Percentiles rank a stretch among this genome's conserved stretches.
These are phyloP conservation scores for Trisateles emortualis DNA, from an alignment of 2,888 invertebrate genomes.

Conservation along the genomic window DNA sequence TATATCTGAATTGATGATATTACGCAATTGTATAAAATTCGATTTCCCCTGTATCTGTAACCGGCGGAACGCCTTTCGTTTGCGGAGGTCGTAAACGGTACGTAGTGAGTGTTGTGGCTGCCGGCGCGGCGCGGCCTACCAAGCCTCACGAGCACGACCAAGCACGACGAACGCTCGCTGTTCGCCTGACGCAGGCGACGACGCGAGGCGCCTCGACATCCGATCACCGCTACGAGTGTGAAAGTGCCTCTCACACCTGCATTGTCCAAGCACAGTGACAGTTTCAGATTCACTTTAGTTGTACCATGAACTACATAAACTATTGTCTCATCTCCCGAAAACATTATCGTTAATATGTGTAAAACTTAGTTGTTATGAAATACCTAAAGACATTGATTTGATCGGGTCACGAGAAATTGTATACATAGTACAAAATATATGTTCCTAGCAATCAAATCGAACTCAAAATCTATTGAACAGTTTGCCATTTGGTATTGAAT, in stretches of 20 bases:
- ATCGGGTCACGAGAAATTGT: background rate
- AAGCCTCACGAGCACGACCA: slow-evolving; percentile 13
- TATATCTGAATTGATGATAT: slow-evolving; percentile 31
- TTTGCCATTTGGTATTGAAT: slow-evolving; percentile 21
- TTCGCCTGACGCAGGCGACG: slow-evolving; percentile 8
- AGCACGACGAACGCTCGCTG: slow-evolving; percentile 5
- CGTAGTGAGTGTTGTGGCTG: slow-evolving; percentile 44
- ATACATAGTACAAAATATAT: background rate
- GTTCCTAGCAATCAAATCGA: slow-evolving; percentile 17
- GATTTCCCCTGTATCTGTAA: slow-evolving; percentile 57
- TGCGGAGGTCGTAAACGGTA: slow-evolving; percentile 57
- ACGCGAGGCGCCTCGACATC: slow-evolving; percentile 16
- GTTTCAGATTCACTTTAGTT: slow-evolving; percentile 75
- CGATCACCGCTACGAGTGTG: slow-evolving; percentile 63
- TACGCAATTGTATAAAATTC: slow-evolving; percentile 57
- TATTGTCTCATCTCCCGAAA: slow-evolving; percentile 42
- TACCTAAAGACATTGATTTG: slow-evolving; percentile 1
- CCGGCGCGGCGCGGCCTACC: slow-evolving; percentile 18
- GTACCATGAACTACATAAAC: slow-evolving; percentile 56
- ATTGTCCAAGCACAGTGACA: slow-evolving; percentile 61
- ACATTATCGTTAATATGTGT: slow-evolving; percentile 22
- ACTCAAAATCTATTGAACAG: slow-evolving; percentile 23
- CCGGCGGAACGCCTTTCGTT: slow-evolving; percentile 58
- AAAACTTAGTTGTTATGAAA: background rate
- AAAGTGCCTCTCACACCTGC: slow-evolving; percentile 76